Percentiles rank a stretch among this genome's conserved stretches.
Evolutionary conservation across 2,797 vertebrate species (phyloP).

Genomic region (Sternarchorhynchus goeldii): DNA sequence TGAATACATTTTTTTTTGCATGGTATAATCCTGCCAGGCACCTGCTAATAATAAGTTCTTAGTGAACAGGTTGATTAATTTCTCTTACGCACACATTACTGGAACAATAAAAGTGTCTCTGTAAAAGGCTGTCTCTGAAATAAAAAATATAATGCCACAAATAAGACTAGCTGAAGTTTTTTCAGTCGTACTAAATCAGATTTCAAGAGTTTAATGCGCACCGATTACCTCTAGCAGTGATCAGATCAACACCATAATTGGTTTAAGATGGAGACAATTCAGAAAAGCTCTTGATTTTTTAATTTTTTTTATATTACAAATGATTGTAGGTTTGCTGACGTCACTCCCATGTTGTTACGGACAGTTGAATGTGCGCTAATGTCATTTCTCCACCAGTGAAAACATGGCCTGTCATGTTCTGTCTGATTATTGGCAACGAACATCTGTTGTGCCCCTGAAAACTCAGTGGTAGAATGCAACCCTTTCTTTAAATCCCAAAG

Average conservation of each 20-base stretch:
- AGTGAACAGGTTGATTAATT: background rate
- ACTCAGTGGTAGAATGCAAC: too few relatives aligned
- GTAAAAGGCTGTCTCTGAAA: conserved; percentile 1
- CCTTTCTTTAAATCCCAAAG: too few relatives aligned
- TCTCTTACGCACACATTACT: conserved; percentile 12
- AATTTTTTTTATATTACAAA: too few relatives aligned
- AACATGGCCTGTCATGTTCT: too few relatives aligned
- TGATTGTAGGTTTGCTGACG: too few relatives aligned
- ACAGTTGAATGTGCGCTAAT: too few relatives aligned
- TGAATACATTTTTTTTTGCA: background rate
- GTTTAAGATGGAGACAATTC: background rate
- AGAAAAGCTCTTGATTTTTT: background rate
- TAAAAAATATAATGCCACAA: background rate
- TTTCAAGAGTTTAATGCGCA: background rate
- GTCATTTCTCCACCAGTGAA: too few relatives aligned
- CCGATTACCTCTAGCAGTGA: background rate
- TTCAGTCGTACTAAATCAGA: background rate
- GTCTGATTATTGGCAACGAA: too few relatives aligned
- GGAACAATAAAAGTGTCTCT: conserved; percentile 15
- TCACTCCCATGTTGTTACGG: too few relatives aligned
- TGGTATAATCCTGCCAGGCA: conserved; percentile 56
- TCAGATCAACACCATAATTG: background rate
- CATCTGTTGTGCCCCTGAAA: too few relatives aligned
- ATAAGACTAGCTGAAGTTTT: background rate
- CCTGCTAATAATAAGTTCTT: conserved; percentile 30